Evolutionary conservation across 2,113 vertebrate genomes (phyloP).

Genomic region (Chitala chitala): DNA sequence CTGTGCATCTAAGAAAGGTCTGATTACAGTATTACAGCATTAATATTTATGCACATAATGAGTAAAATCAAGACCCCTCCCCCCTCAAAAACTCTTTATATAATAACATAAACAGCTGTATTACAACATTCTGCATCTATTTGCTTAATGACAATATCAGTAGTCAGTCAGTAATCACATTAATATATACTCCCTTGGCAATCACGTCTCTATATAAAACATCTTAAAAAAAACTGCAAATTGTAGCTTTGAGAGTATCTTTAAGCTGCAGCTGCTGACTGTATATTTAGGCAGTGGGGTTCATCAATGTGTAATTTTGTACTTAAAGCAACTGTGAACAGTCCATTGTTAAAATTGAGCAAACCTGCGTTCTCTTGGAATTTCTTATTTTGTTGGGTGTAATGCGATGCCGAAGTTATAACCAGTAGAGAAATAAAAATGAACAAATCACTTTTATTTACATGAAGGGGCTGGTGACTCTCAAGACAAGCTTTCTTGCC

Average conservation of each 20-base stretch:
- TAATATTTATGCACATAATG: conserved; percentile 5
- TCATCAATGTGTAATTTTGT: not conserved
- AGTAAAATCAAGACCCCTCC: not conserved
- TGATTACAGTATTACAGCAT: not conserved
- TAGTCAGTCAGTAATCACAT: not conserved
- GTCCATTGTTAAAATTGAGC: not conserved
- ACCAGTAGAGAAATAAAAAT: not conserved
- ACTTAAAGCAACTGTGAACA: not conserved
- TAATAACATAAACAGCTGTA: not conserved
- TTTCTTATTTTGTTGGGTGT: not conserved
- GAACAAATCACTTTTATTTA: not conserved
- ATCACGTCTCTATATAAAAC: too few relatives aligned
- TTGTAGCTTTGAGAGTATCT: not conserved
- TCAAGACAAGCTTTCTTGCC: not conserved
- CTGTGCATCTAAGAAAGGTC: not conserved
- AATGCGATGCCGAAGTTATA: not conserved
- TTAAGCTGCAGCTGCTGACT: not conserved
- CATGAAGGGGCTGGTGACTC: not conserved
- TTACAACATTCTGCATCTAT: not conserved
- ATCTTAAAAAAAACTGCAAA: not conserved
- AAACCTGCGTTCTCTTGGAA: not conserved
- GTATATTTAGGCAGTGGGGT: not conserved
- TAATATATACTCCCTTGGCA: too few relatives aligned
- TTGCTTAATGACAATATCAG: not conserved
- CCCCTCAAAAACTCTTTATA: not conserved